Conservation (phyloP, 2,888 invertebrate genomes). For the Chesias legatella region DNA sequence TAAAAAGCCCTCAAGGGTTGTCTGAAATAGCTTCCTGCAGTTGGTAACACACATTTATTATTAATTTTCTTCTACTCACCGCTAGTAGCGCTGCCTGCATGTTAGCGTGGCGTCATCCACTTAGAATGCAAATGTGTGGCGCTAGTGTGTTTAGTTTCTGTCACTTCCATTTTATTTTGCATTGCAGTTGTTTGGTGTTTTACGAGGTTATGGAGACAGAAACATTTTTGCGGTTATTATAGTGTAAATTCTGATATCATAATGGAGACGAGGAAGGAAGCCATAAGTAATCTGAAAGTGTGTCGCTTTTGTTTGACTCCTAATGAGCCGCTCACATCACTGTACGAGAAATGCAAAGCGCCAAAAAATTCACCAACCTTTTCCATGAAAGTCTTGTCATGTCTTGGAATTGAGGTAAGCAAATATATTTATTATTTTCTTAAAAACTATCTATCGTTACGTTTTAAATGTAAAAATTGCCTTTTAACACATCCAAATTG, state of each 20-base stretch:
- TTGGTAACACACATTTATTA: constrained; percentile 14
- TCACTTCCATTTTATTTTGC: constrained; percentile 29
- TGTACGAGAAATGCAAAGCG: constrained; percentile 81
- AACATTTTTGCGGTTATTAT: constrained; percentile 23
- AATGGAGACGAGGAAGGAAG: constrained; percentile 82
- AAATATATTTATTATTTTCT: constrained; percentile 1
- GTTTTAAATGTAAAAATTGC: background rate
- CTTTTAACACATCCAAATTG: no score
- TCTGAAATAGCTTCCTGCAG: background rate
- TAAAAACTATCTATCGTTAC: background rate
- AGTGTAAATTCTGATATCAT: constrained; percentile 30
- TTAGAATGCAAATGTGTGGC: constrained; percentile 33
- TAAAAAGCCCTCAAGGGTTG: no score
- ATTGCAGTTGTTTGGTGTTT: constrained; percentile 28
- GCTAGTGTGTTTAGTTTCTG: constrained; percentile 42
- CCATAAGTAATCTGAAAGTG: constrained; percentile 82
- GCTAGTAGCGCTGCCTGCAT: constrained; percentile 34
- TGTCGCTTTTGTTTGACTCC: constrained; percentile 88
- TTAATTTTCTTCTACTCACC: constrained; percentile 28
- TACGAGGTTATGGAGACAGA: constrained; percentile 55
- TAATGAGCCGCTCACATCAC: constrained; percentile 82
- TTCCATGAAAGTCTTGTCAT: constrained; percentile 88
- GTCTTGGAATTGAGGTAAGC: constrained; percentile 87
- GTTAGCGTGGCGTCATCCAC: constrained; percentile 31
- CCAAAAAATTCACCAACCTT: constrained; percentile 83